phyloP scores from a whole-genome alignment of 2,797 vertebrate genomes.

The Chrysocyon brachyurus region DNA sequence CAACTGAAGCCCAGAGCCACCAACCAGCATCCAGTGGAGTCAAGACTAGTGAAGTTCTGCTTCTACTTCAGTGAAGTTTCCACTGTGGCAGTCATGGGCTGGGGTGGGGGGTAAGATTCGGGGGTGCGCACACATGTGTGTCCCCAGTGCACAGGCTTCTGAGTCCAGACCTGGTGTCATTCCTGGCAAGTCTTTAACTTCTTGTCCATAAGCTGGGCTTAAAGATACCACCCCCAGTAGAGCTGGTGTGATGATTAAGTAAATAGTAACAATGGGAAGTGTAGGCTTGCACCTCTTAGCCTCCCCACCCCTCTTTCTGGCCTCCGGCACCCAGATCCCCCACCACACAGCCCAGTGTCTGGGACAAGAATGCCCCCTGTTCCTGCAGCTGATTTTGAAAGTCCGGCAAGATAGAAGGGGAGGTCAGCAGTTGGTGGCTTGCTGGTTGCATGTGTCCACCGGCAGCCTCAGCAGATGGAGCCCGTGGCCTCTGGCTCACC shows the following conservation, averaged over 20 bases:
- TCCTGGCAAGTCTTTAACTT: background rate
- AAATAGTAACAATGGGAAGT: background rate
- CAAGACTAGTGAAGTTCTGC: background rate
- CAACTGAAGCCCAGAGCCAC: background rate
- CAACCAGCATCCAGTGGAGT: background rate
- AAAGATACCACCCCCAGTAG: rapidly evolving
- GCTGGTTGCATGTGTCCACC: background rate
- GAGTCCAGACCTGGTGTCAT: background rate
- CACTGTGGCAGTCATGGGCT: too few species aligned
- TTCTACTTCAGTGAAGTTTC: background rate
- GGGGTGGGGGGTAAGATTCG: rapidly evolving
- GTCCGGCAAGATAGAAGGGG: background rate
- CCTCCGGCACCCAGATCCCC: background rate
- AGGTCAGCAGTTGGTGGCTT: background rate
- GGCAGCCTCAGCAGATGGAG: slow-evolving; percentile 59
- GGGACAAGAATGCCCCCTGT: background rate
- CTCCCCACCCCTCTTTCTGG: background rate
- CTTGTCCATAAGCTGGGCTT: background rate
- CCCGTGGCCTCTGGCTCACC: slow-evolving; percentile 1
- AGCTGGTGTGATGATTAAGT: background rate
- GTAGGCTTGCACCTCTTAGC: background rate
- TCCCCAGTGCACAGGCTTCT: background rate
- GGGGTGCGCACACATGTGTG: too few species aligned
- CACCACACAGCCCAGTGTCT: background rate
- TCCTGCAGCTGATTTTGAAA: background rate